Evolutionary conservation across 53 echinoderm and acorn worm species (phyloP).

Genomic region (Luidia sarsii): DNA sequence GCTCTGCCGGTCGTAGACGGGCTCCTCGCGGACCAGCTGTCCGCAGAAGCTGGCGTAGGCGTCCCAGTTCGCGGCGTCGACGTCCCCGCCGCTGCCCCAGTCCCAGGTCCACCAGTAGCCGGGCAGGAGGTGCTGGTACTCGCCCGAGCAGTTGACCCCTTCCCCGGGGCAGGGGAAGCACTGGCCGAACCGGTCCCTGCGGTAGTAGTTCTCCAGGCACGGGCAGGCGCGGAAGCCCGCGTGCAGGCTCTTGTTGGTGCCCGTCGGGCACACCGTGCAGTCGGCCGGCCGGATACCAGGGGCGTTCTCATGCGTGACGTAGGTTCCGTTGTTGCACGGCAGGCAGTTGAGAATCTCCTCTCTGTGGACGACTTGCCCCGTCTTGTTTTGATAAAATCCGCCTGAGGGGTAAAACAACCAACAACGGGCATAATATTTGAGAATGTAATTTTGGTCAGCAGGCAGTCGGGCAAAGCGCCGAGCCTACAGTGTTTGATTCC

Average conservation of each 20-base stretch:
- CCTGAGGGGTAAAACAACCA: conserved; percentile 9
- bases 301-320: conserved; percentile 2
- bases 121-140: conserved; percentile 38
- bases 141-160: conserved; percentile 51
- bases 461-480: too few species aligned
- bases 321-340: conserved; percentile 62
- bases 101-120: conserved; percentile 67
- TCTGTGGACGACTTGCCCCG: not conserved
- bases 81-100: not conserved
- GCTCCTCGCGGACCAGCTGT: not conserved
- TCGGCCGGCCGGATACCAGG: conserved; percentile 41
- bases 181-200: conserved; percentile 45
- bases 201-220: conserved; percentile 50
- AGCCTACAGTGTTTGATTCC: too few species aligned
- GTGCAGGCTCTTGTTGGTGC: conserved; percentile 40
- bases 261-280: conserved; percentile 59
- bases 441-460: not conserved
- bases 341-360: not conserved
- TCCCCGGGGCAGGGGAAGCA: conserved; percentile 43
- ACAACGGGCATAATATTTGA: not conserved
- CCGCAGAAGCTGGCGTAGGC: conserved; percentile 1
- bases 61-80: not conserved
- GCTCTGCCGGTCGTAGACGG: not conserved
- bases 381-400: conserved; percentile 54
- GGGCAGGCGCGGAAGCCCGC: conserved; percentile 58